Base-by-base conservation (phyloP, 1,140 invertebrate species). In the Orius insidiosus region DNA sequence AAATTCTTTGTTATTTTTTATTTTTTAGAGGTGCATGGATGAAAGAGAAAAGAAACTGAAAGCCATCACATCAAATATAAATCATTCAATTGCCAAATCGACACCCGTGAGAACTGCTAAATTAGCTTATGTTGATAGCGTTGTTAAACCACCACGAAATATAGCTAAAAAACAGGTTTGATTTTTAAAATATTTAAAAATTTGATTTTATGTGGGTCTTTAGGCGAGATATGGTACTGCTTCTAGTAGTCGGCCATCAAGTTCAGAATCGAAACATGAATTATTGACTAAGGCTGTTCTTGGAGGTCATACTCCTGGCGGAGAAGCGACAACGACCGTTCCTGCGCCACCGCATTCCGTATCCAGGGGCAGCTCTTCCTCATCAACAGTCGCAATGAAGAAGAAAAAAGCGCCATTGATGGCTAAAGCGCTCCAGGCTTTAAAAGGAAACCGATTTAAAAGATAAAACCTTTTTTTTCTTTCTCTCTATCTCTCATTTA, bases 101-200 rank as follows among this genome's bases (percentile, higher is more conserved):
- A 65, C 71, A 6, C 76, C 84, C 33, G 78, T 85, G 3, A 70
- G 86, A 49, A 80, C 83, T 58, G 82, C 87, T 0, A 88, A 90
- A 62, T 68, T 95, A 54, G 89, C 89, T 0, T 94, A 85, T 58
- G 79, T 94, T 0, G 86, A 94, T 56, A 73, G 75, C 30, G 66
- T 79, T 24, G 84, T 80, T 0, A 92, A 93, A 65, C 86, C 88
- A 11, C 88, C 89, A 0, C 64, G 86, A 31, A 80, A 76, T 60
- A 68, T 92, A 40, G 53, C 53, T n/a, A 53, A 45, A 39, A 54
- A 55, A 49, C 56, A 58, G 55, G 56, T 53, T 39, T 34, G 38
- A 31, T 14, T 24, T 24, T n/a, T 2, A 31, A 31, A 5, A 11
- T 31, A 19, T 5, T 24, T 30, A 3, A 30, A 4, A 44, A 11